Percentiles rank a stretch among this genome's conserved stretches.
Evolutionary conservation across 1,140 invertebrate genomes (phyloP).

Genomic region (Nomia melanderi): DNA sequence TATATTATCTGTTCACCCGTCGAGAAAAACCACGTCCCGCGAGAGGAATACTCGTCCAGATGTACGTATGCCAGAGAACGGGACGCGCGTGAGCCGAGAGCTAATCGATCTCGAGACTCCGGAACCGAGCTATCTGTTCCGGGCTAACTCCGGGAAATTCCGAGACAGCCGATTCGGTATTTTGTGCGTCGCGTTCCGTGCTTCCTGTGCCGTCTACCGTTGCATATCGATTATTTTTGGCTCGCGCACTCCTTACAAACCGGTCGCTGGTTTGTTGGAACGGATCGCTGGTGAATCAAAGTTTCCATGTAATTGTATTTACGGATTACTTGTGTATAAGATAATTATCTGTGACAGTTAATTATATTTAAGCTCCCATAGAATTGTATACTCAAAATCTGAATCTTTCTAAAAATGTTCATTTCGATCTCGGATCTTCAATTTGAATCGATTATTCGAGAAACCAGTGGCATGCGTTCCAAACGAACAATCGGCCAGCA

Average conservation of each 20-base stretch:
- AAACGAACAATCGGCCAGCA: too few species aligned
- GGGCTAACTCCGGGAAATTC: neutral
- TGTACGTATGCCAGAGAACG: constrained; percentile 10
- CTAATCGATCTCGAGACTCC: neutral
- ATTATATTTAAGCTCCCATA: too few species aligned
- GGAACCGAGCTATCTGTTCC: neutral
- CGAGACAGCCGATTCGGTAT: neutral
- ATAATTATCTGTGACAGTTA: too few species aligned
- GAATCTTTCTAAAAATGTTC: too few species aligned
- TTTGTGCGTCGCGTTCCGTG: neutral
- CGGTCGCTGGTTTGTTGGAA: neutral
- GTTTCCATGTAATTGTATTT: neutral
- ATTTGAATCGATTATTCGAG: too few species aligned
- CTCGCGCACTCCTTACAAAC: neutral
- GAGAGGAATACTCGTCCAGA: neutral
- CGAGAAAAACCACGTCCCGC: neutral
- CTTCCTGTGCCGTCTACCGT: neutral
- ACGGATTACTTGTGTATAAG: too few species aligned
- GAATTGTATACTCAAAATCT: too few species aligned
- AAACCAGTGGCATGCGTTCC: too few species aligned
- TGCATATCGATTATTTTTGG: neutral
- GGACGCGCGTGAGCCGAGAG: neutral
- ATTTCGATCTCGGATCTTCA: too few species aligned
- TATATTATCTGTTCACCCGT: constrained; percentile 45
- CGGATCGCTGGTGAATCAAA: neutral